Base-by-base conservation (phyloP, 2,888 invertebrate species). In the Synanthedon vespiformis region DNA sequence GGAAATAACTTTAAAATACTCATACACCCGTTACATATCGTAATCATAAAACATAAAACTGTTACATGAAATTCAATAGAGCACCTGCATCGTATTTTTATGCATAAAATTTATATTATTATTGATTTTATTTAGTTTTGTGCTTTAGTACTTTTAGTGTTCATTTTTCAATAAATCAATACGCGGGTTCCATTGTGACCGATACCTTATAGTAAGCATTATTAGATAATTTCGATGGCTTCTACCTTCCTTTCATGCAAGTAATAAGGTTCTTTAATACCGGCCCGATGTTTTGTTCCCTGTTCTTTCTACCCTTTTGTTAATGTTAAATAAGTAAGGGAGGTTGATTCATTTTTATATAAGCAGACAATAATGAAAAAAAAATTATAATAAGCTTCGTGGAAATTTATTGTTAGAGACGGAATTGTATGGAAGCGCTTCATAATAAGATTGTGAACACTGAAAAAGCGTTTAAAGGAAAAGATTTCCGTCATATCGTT, bases 191-290 rank as follows among this genome's bases (percentile, higher is more conserved):
- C 55, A 65, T 72, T 72, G 74, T 71, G 69, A 67, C 67, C 66
- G 68, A 68, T 70, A 65, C 62, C 60, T 64, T 57, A 63, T 76
- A 70, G 74, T 73, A 72, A 69, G 73, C 69, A 77, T 75, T 78
- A 78, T 74, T 74, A 68, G 65, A 70, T 71, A 70, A 74, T 74
- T 74, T 72, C 68, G 69, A 69, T 70, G 63, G 66, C 61, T 70
- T 58, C 57, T 58, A 57, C 65, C 68, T 65, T 58, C 64, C 66
- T 72, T 74, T 67, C 68, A 64, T 54, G 54, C 56, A 59, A 63
- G 60, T 68, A 72, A 72, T 72, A 68, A 68, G 64, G 66, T 63
- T 69, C 67, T 71, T 65, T 70, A 72, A 68, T 74, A 66, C 64
- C 64, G 65, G 65, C 55, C 64, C 63, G 60, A 58, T 59, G 61